Percentiles rank a stretch among this genome's conserved stretches.
These are phyloP conservation scores for Dromaius novaehollandiae DNA, from an alignment of 2,113 vertebrate genomes.

Conservation along the genomic window DNA sequence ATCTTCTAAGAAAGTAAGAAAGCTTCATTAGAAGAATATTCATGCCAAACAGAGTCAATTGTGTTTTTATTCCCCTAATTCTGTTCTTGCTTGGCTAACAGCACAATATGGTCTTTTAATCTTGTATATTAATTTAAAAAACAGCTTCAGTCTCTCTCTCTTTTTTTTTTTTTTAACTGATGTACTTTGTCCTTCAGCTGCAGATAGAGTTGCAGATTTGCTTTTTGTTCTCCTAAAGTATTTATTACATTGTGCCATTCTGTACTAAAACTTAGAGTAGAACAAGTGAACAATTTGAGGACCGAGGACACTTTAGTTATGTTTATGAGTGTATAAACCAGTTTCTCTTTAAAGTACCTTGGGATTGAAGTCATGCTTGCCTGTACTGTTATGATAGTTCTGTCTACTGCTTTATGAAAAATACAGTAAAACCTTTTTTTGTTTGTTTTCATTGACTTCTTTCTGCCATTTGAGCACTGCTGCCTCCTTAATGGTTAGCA, in stretches of 20 bases:
- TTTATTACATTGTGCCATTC: neutral
- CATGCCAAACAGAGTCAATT: neutral
- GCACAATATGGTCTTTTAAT: neutral
- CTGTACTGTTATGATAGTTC: neutral
- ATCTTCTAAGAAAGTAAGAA: neutral
- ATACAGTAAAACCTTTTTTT: neutral
- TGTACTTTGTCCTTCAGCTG: neutral
- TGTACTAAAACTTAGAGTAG: neutral
- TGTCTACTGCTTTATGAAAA: neutral
- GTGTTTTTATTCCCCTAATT: neutral
- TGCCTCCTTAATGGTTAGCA: neutral
- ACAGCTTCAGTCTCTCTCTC: neutral
- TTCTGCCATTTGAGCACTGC: neutral
- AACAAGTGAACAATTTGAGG: neutral
- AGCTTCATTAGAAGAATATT: neutral
- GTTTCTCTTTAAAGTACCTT: neutral
- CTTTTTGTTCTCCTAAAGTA: neutral
- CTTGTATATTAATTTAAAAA: neutral
- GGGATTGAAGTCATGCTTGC: neutral
- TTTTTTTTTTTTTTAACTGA: too few relatives aligned
- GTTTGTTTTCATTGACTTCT: neutral
- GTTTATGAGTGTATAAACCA: neutral
- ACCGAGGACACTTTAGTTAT: neutral
- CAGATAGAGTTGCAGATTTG: neutral
- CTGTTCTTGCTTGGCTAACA: neutral